A percentile compares a stretch with the other conserved stretches of the same genome.
Conservation (phyloP, 2,113 vertebrate genomes). For the Neotoma lepida region DNA sequence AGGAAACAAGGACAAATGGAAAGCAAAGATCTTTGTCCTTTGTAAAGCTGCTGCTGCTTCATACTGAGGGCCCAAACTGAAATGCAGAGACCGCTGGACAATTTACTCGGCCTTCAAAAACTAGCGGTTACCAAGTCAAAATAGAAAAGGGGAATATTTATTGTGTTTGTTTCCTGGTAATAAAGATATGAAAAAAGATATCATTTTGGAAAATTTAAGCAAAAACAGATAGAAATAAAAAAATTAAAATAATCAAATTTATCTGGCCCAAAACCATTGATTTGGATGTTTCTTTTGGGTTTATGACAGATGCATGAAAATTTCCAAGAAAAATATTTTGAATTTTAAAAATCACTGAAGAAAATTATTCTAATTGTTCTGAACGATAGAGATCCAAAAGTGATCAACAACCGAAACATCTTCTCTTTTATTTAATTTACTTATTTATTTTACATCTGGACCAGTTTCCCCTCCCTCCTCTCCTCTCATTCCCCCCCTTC, state of each 20-base stretch:
- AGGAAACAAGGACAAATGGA: background rate
- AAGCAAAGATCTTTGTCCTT: conserved; percentile 7
- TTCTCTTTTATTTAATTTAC: background rate
- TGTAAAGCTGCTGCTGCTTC: background rate
- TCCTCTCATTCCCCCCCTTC: background rate
- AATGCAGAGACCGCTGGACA: background rate
- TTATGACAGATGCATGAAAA: background rate
- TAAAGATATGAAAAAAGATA: background rate
- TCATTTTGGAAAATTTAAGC: conserved; percentile 30
- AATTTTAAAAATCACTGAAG: background rate
- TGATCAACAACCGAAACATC: background rate
- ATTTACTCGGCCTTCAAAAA: background rate
- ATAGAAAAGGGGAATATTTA: background rate
- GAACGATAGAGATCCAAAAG: background rate
- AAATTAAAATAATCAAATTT: conserved; percentile 17
- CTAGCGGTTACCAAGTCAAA: background rate
- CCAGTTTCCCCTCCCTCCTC: background rate
- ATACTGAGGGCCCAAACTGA: background rate
- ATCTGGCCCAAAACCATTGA: background rate
- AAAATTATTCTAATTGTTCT: background rate
- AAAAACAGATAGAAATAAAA: conserved; percentile 18
- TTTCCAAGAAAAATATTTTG: background rate
- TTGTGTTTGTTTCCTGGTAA: background rate
- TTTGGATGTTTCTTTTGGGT: background rate
- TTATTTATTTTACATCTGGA: background rate